Percentiles rank a stretch among this genome's conserved stretches.
Conservation (phyloP, 2,113 vertebrate species). For the Zapus hudsonius region DNA sequence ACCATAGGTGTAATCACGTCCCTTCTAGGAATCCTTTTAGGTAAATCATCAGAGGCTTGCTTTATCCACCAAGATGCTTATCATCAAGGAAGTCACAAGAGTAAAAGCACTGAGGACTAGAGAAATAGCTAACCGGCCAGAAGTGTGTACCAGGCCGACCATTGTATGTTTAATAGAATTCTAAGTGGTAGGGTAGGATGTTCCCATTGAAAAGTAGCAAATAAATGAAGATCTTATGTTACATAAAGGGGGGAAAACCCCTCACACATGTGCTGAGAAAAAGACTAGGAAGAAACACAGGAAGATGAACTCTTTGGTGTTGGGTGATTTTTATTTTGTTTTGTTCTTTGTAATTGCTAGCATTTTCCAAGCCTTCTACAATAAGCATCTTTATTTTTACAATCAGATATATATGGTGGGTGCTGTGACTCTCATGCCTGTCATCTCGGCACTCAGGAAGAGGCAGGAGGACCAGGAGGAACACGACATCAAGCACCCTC, state of each 20-base stretch:
- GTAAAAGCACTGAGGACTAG: background rate
- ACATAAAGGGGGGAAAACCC: background rate
- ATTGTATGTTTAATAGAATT: background rate
- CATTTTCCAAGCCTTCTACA: slow-evolving; percentile 28
- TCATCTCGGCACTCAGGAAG: background rate
- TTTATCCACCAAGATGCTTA: slow-evolving; percentile 32
- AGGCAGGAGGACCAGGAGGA: background rate
- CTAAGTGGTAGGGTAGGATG: background rate
- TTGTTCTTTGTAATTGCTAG: background rate
- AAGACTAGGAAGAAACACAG: background rate
- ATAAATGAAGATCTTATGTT: slow-evolving; percentile 6
- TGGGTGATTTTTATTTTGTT: slow-evolving; percentile 13
- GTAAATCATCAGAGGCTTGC: slow-evolving; percentile 25
- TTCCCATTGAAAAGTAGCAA: slow-evolving; percentile 29
- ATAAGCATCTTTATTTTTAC: slow-evolving; percentile 27
- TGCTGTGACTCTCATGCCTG: too few species aligned
- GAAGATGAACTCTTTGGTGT: slow-evolving; percentile 1
- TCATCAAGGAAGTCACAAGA: background rate
- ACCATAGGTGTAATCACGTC: background rate
- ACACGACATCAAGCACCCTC: too few species aligned
- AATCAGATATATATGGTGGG: slow-evolving; percentile 6
- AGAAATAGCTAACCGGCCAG: slow-evolving; percentile 24
- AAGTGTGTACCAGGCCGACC: too few species aligned
- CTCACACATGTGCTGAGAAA: background rate
- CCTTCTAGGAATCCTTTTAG: background rate